These are phyloP conservation scores for Cephus runcator DNA, from an alignment of 2,888 invertebrate genomes.

Conservation along the genomic window DNA sequence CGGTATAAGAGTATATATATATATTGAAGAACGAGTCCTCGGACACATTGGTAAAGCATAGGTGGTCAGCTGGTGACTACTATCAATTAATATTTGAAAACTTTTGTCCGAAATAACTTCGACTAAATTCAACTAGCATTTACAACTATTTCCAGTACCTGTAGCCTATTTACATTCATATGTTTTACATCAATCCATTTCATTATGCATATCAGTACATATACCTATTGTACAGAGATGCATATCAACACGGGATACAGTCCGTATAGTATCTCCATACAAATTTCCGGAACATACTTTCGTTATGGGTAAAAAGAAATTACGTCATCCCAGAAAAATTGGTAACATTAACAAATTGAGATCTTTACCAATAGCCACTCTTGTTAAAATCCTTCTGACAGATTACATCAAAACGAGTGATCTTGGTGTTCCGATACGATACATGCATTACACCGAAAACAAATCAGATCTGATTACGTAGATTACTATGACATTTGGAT, in stretches of 20 bases:
- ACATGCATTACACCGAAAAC: background rate
- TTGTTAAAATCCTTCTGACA: background rate
- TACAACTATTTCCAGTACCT: background rate
- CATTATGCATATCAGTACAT: background rate
- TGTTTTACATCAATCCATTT: background rate
- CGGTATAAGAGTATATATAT: background rate
- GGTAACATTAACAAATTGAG: background rate
- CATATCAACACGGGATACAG: background rate
- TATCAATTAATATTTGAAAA: slow-evolving; percentile 18
- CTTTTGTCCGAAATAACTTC: slow-evolving; percentile 4
- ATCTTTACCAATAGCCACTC: background rate
- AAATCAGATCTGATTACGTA: too few species aligned
- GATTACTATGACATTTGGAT: too few species aligned
- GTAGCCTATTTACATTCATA: background rate
- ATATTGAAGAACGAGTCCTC: background rate
- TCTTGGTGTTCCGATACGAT: background rate
- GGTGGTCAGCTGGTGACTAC: slow-evolving; percentile 17
- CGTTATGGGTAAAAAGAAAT: background rate
- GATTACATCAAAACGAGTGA: background rate
- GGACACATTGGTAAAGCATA: slow-evolving; percentile 1
- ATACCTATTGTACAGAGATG: background rate
- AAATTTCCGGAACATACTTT: background rate
- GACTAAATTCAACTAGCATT: background rate
- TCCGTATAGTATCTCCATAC: background rate
- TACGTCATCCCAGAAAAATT: background rate